Base-by-base conservation (phyloP, 2,888 invertebrate species). In the Metacarcinus magister region DNA sequence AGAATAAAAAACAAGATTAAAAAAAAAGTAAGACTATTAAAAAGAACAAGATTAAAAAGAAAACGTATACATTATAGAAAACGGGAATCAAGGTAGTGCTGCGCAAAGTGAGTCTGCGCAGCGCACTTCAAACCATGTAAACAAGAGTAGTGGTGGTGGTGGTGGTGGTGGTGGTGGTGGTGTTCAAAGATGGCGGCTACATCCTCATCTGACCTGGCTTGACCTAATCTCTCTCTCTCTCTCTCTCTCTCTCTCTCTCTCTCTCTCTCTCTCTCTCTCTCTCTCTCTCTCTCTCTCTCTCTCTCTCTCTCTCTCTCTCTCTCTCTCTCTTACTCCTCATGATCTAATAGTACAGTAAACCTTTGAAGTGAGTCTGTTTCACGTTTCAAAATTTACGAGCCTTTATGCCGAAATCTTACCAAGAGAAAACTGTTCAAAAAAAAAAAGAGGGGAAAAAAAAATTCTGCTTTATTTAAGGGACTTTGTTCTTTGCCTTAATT, bases 341-440 rank as follows among this genome's bases (percentile, higher is more conserved):
- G 32, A 28, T 32, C 82, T 32, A 28, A 32, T 67, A 67, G 67
- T 23, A 67, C 67, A 67, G 67, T 67, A 67, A 67, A 67, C 67
- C 67, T 67, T 67, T 67, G 67, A 67, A 67, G 67, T 67, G 67
- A 67, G 67, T 82, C 82, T 82, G 82, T 82, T 82, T 82, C 82
- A 82, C 82, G 82, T 82, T 82, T 82, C 32, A 82, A 82, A 82
- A 82, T 82, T 82, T 82, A 82, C 82, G 82, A 82, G 28, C 32
- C 82, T 82, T 82, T 82, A 82, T 82, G 82, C 82, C 82, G 19
- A 82, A 82, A 82, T 82, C 82, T 82, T 82, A 32, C 82, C 82
- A 32, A 82, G 82, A 4, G 82, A 82, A 82, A 82, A 82, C 32
- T 82, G 82, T 32, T 13, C 28, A 28, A 32, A 32, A 82, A 32